Base-by-base conservation (phyloP, 2,113 vertebrate genomes). In the Tachysurus vachellii region DNA sequence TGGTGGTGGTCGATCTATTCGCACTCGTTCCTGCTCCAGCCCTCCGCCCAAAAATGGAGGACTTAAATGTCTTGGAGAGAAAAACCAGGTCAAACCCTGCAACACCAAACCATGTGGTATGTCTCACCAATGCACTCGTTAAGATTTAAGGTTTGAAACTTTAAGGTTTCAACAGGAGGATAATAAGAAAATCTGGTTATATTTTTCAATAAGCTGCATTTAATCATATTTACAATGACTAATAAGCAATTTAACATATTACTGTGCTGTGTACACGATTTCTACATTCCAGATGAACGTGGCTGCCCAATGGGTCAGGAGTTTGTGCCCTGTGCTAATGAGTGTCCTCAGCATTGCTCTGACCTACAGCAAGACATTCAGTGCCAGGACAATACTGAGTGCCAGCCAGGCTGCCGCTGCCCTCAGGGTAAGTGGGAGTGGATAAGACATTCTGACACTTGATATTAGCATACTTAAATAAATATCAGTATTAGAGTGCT, bases 31-130 rank as follows among this genome's bases (percentile, higher is more conserved):
- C 59, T 98, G 97, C 88, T 95, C 95, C 16, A 97, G 96, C 85
- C 97, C 97, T n/a, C 97, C 97, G 0, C 96, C 97, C 70, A 97
- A 98, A 90, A 98, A 98, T 0, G 95, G 96, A 12, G 97, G 97
- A 0, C 91, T 62, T 80, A 93, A 91, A n/a, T 97, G 97, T 85
- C 85, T 89, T 0, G 96, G 96, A 57, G 96, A 96, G 92, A 96
- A 95, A 89, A 96, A 96, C 93, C 97, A 97, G 2, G 92, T 95
- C 85, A 96, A 95, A 2, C 92, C 96, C 80, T 97, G 97, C 92
- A 97, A 96, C 91, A 94, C 95, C 61, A 94, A 93, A 88, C 96
- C 95, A 6, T 98, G 97, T 4, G 96, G 97, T 97, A 92, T 88
- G 95, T 16, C 26, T 3, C 1, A 16, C 12, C 50, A 28, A 56